Evolutionary conservation across 2,113 vertebrate genomes (phyloP).

Genomic region (Apodemus sylvaticus): DNA sequence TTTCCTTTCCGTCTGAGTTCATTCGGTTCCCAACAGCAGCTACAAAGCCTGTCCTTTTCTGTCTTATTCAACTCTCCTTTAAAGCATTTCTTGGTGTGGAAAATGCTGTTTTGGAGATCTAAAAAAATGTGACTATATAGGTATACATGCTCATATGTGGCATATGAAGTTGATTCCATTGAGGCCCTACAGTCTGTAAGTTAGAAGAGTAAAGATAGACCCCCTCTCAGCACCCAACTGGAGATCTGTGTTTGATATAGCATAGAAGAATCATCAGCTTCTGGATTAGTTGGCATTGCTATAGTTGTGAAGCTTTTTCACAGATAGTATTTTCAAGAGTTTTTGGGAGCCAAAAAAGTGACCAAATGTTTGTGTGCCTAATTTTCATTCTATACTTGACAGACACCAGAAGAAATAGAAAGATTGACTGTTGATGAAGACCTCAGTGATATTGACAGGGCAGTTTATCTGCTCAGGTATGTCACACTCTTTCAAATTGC

Average conservation of each 20-base stretch:
- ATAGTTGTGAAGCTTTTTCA: slow-evolving; percentile 21
- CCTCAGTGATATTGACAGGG: slow-evolving; percentile 95
- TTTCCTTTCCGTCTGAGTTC: slow-evolving; percentile 44
- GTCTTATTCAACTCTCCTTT: too few relatives aligned
- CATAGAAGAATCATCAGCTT: not conserved
- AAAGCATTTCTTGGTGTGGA: slow-evolving; percentile 23
- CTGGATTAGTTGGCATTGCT: not conserved
- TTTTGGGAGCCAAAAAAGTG: not conserved
- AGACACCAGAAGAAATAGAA: slow-evolving; percentile 98
- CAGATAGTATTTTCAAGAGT: not conserved
- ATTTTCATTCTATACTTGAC: slow-evolving; percentile 83
- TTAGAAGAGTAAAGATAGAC: not conserved
- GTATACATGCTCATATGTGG: not conserved
- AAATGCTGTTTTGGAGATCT: not conserved
- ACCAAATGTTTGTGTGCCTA: slow-evolving; percentile 52
- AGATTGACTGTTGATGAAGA: slow-evolving; percentile 96
- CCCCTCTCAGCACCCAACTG: not conserved
- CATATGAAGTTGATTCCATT: slow-evolving; percentile 1
- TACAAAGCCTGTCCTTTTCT: not conserved
- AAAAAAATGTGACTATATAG: not conserved
- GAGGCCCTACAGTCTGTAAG: not conserved
- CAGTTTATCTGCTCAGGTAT: slow-evolving; percentile 96
- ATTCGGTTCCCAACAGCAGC: not conserved
- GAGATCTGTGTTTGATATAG: not conserved
- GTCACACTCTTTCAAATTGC: slow-evolving; percentile 69